Conservation (phyloP, 30 jellyfish, hydroid and myxozoan species). For the Aurelia sp. region DNA sequence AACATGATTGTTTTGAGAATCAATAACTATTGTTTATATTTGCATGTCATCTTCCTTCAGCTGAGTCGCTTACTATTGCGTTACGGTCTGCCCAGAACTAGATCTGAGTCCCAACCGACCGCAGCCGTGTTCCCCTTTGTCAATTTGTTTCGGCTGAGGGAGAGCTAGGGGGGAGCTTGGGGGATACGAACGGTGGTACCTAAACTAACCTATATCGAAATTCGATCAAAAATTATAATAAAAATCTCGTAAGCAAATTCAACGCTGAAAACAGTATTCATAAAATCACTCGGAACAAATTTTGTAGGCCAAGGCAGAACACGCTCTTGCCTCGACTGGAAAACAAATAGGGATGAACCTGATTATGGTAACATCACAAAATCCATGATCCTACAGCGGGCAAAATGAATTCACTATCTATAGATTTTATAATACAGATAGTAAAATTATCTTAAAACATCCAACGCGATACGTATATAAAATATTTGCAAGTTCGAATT, state of each 20-base stretch:
- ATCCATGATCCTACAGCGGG: neutral
- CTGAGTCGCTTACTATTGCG: too few relatives aligned
- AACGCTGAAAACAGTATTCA: neutral
- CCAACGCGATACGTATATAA: slow-evolving; percentile 19
- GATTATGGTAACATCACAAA: too few relatives aligned
- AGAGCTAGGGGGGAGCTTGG: neutral
- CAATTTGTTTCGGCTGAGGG: too few relatives aligned
- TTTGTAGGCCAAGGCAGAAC: slow-evolving; percentile 6
- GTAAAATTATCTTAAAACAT: slow-evolving; percentile 19
- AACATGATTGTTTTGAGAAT: too few relatives aligned
- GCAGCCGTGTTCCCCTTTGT: too few relatives aligned
- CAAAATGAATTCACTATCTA: slow-evolving; percentile 13
- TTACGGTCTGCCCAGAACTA: too few relatives aligned
- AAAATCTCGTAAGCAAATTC: neutral
- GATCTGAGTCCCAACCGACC: too few relatives aligned
- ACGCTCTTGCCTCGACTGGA: neutral
- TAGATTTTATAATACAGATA: slow-evolving; percentile 19
- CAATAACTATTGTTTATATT: too few relatives aligned
- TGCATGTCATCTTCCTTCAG: too few relatives aligned
- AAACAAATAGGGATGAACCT: neutral
- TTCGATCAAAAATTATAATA: neutral
- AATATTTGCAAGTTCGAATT: slow-evolving; percentile 19
- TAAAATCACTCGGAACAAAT: neutral
- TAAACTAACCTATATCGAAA: neutral
- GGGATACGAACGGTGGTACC: neutral